Conservation (phyloP, 2,888 invertebrate genomes). For the Rhagium mordax region DNA sequence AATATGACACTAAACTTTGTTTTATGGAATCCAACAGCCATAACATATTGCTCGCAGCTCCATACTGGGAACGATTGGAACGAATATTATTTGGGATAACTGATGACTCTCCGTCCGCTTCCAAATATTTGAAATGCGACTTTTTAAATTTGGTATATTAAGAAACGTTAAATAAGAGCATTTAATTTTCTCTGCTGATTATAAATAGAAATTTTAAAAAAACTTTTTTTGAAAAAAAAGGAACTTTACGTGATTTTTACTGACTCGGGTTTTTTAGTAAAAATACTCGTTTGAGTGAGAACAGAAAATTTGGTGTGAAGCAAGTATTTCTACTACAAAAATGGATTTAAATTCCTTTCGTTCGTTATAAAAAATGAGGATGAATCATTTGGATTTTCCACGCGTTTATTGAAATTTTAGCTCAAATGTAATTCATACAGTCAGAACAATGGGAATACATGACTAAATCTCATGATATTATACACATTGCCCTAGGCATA, state of each 20-base stretch:
- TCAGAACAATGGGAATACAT: not conserved
- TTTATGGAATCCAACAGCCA: constrained; percentile 59
- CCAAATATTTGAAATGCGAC: not conserved
- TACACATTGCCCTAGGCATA: constrained; percentile 28
- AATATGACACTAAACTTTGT: constrained; percentile 60
- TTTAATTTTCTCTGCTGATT: too few relatives aligned
- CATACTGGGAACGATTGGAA: constrained; percentile 5
- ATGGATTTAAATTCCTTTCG: too few relatives aligned
- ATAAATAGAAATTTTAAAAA: too few relatives aligned
- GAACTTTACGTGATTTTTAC: too few relatives aligned
- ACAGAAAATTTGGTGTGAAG: too few relatives aligned
- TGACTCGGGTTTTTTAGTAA: too few relatives aligned
- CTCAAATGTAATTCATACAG: not conserved
- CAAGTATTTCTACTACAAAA: too few relatives aligned
- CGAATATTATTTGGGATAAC: constrained; percentile 11
- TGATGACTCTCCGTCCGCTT: not conserved
- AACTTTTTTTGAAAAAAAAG: too few relatives aligned
- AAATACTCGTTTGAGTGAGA: too few relatives aligned
- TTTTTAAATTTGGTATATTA: not conserved
- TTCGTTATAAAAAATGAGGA: too few relatives aligned
- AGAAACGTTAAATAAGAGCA: too few relatives aligned
- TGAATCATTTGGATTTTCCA: too few relatives aligned
- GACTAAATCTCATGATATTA: not conserved
- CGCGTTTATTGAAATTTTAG: not conserved
- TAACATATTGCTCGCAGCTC: constrained; percentile 56